Evolutionary conservation across 2,888 invertebrate species (phyloP), one percentile per base, ranked within the genome.

Genomic region (Hydroisotoma schaefferi): DNA sequence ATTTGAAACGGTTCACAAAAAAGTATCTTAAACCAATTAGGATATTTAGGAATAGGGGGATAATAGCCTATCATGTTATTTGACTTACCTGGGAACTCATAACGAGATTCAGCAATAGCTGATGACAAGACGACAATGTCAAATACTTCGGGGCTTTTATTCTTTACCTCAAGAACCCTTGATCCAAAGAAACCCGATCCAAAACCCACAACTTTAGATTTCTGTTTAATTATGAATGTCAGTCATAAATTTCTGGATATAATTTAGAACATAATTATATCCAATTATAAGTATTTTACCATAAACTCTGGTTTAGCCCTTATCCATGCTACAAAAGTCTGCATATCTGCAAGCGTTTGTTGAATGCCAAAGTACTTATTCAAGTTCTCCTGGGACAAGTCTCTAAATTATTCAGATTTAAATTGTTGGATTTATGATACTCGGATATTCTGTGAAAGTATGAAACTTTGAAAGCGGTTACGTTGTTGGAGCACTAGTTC

Each of bases 11-110:
- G 8, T 43, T 10, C 18, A 43, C 18, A n/a, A 10, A 43, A 40
- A 10, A 18, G 23, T 25, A 23, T 22, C 3, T 3, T n/a, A 26
- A 40, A 5, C 25, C 23, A 6, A 8, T 6, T 6, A 10, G 10
- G 23, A 8, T 8, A 10, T 47, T 22, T 22, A 10, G 43, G 20
- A 43, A 47, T 22, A 22, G 8, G 15, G 20, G 18, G 15, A 8
- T 8, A 6, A 43, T n/a, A 43, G n/a, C 20, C n/a, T 43, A 8
- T 33, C 8, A 33, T 33, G 33, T 33, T 10, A 10, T 33, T 15
- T 43, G 43, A 43, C 33, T 12, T 55, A 63, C 63, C 63, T 46
- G 63, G 63, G n/a, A 60, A 55, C 55, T 63, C 63, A 47, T 55
- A 63, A 47, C 60, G 44, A 18, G 55, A 49, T 43, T 63, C 63